Evolutionary conservation across 2,113 vertebrate genomes (phyloP).

Genomic region (Myiagra hebetior): DNA sequence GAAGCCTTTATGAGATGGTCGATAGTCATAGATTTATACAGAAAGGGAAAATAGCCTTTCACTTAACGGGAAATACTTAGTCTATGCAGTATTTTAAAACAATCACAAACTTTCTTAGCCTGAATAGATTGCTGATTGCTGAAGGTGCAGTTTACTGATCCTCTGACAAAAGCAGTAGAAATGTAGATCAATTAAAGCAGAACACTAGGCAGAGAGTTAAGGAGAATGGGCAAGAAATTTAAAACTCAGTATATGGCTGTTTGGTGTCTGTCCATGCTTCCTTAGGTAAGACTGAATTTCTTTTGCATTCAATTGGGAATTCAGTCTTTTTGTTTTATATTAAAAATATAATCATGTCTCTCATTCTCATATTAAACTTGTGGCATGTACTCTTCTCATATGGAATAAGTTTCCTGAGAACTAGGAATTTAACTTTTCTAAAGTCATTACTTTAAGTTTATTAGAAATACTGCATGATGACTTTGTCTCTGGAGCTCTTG

Average conservation of each 20-base stretch:
- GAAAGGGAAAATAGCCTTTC: constrained; percentile 32
- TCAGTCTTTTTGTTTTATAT: neutral
- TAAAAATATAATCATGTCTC: neutral
- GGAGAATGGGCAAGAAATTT: neutral
- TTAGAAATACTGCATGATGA: neutral
- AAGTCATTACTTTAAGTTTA: neutral
- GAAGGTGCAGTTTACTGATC: neutral
- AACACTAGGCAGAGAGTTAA: neutral
- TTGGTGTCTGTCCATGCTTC: neutral
- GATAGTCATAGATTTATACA: constrained; percentile 38
- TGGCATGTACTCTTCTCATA: neutral
- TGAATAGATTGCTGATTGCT: neutral
- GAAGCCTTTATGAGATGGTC: constrained; percentile 35
- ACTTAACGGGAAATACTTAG: neutral
- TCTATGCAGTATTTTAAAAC: constrained; percentile 19
- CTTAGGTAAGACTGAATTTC: neutral
- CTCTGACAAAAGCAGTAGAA: neutral
- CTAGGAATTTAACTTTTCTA: neutral
- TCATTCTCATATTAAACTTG: neutral
- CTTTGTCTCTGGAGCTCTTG: neutral
- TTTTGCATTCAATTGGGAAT: neutral
- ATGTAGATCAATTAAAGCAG: neutral
- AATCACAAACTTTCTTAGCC: neutral
- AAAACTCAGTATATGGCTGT: neutral
- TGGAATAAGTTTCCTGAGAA: neutral